Percentiles rank a stretch among this genome's conserved stretches.
phyloP scores from a whole-genome alignment of 1,140 invertebrate genomes.

The Zaprionus capensis region DNA sequence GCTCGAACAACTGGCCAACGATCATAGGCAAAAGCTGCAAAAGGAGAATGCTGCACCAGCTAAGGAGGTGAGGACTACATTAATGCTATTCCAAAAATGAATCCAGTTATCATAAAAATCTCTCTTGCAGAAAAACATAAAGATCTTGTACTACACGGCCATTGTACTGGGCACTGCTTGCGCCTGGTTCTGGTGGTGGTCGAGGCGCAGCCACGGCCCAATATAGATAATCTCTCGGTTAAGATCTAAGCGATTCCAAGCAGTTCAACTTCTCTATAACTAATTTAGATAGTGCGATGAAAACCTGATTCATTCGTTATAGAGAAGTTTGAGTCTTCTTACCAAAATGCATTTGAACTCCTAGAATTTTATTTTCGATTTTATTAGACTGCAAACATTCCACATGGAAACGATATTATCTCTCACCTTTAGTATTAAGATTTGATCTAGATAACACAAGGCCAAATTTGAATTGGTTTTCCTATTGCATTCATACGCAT shows the following conservation, averaged over 20 bases:
- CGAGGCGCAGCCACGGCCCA: slow-evolving; percentile 38
- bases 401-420: slow-evolving; percentile 15
- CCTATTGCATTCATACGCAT: neutral
- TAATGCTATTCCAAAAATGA: neutral
- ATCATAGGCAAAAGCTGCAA: neutral
- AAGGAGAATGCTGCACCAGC: neutral
- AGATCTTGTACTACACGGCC: slow-evolving; percentile 48
- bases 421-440: slow-evolving; percentile 11
- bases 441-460: neutral
- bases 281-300: neutral
- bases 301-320: neutral
- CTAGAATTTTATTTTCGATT: neutral
- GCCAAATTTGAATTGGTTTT: neutral
- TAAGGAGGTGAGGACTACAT: slow-evolving; percentile 14
- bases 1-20: slow-evolving; percentile 44
- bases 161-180: slow-evolving; percentile 58
- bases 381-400: slow-evolving; percentile 41
- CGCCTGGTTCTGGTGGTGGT: slow-evolving; percentile 72
- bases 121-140: slow-evolving; percentile 52
- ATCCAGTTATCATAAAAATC: neutral
- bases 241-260: slow-evolving; percentile 39
- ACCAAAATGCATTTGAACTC: slow-evolving; percentile 26
- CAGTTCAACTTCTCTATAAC: neutral
- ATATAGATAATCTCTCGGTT: slow-evolving; percentile 49
- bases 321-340: neutral